phyloP scores from a whole-genome alignment of 2,797 vertebrate genomes.

The Allobates femoralis region DNA sequence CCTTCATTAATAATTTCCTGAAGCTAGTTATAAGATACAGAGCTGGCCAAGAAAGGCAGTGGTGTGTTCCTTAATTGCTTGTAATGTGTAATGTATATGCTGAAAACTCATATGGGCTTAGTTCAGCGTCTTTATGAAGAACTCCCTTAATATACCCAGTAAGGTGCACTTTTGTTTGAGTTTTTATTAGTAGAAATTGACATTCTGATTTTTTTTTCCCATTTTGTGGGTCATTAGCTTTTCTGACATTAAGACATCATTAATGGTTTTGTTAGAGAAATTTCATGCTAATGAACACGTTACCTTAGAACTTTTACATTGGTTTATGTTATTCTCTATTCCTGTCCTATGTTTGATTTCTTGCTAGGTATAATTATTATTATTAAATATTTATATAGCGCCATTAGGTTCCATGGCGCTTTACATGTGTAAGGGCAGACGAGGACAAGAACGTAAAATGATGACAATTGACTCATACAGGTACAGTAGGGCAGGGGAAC shows the following conservation, averaged over 20 bases:
- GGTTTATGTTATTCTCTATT: too few relatives aligned
- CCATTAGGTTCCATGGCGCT: too few relatives aligned
- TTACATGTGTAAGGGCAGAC: too few relatives aligned
- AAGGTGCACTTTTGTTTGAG: conserved; percentile 31
- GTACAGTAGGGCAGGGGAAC: too few relatives aligned
- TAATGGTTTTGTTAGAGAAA: not conserved
- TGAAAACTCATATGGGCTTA: conserved; percentile 18
- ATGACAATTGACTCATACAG: too few relatives aligned
- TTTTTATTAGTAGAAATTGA: conserved; percentile 31
- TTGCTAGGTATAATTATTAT: too few relatives aligned
- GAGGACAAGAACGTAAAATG: too few relatives aligned
- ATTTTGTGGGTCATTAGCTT: conserved; percentile 50
- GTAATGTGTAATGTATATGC: conserved; percentile 61
- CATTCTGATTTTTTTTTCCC: conserved; percentile 43
- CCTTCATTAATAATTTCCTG: conserved; percentile 67
- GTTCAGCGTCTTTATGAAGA: conserved; percentile 31
- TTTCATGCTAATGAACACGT: not conserved
- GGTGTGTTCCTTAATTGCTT: conserved; percentile 58
- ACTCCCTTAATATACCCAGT: conserved; percentile 8
- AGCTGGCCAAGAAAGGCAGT: conserved; percentile 20
- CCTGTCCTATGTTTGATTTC: too few relatives aligned
- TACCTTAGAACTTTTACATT: not conserved
- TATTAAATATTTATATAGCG: too few relatives aligned
- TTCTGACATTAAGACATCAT: conserved; percentile 36
- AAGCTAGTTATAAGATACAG: conserved; percentile 65